Evolutionary conservation across 2,797 vertebrate genomes (phyloP).

Genomic region (Coendou prehensilis): DNA sequence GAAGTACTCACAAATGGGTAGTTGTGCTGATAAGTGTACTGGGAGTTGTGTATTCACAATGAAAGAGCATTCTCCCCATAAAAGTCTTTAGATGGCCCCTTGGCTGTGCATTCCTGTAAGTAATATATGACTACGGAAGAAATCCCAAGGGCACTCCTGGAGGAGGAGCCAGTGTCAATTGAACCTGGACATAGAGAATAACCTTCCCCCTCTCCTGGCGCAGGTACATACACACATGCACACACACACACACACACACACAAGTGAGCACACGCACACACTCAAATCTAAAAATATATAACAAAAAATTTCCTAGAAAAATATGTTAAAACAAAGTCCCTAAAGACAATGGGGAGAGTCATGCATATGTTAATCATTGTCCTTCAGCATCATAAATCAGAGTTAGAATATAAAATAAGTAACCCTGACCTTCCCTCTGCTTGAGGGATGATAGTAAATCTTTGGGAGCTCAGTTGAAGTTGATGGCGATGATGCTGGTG

Average conservation of each 20-base stretch:
- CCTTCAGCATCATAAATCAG: neutral
- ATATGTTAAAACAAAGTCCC: neutral
- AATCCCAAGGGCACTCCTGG: neutral
- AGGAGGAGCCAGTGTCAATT: neutral
- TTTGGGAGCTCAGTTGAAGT: neutral
- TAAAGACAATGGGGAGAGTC: neutral
- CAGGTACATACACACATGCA: neutral
- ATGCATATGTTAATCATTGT: slow-evolving; percentile 3
- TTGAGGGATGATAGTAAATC: neutral
- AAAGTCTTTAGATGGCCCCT: slow-evolving; percentile 11
- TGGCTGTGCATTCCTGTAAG: neutral
- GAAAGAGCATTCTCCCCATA: neutral
- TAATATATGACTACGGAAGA: slow-evolving; percentile 13
- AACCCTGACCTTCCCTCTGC: neutral
- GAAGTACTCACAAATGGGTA: slow-evolving; percentile 45
- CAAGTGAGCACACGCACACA: neutral
- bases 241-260: neutral
- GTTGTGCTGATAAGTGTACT: slow-evolving; percentile 46
- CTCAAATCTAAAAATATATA: neutral
- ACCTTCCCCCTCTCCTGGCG: neutral
- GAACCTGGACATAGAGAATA: neutral
- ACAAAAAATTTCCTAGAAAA: neutral
- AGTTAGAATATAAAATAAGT: neutral
- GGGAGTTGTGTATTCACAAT: slow-evolving; percentile 46
- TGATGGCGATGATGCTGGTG: neutral